phyloP scores from a whole-genome alignment of 2,113 vertebrate genomes.

The Empidonax alnorum region DNA sequence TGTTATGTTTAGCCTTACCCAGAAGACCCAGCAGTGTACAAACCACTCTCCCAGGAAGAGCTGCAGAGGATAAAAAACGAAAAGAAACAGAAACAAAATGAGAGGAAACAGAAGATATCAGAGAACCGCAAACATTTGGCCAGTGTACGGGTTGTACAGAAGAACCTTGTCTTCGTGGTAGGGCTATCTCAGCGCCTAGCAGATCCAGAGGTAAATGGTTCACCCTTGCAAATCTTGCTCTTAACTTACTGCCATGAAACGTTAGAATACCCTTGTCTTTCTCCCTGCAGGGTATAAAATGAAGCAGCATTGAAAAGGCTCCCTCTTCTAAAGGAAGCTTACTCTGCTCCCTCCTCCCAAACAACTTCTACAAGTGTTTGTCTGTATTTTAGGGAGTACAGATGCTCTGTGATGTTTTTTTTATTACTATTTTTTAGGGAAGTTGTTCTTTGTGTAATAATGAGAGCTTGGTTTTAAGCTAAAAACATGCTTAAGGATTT shows the following conservation, averaged over 20 bases:
- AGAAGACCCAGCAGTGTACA: conserved; percentile 98
- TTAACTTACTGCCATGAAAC: neutral
- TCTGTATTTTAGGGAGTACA: neutral
- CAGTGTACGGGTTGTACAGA: conserved; percentile 97
- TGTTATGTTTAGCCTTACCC: conserved; percentile 89
- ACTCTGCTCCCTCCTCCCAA: neutral
- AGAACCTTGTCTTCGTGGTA: conserved; percentile 98
- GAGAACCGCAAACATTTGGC: conserved; percentile 99
- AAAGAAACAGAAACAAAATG: conserved; percentile 99
- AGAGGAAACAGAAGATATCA: conserved; percentile 99
- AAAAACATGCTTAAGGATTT: neutral
- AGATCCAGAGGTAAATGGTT: conserved; percentile 91
- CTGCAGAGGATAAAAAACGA: conserved; percentile 99
- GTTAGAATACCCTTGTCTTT: neutral
- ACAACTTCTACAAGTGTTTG: neutral
- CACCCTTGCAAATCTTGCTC: neutral
- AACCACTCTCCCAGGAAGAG: conserved; percentile 98
- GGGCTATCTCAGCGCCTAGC: conserved; percentile 96
- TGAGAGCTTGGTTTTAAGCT: neutral
- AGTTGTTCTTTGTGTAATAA: neutral
- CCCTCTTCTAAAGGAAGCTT: neutral
- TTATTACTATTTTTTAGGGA: neutral
- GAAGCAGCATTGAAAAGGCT: neutral
- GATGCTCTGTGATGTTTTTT: neutral
- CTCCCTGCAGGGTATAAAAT: neutral